Conservation (phyloP, 2,888 invertebrate species). For the Apantesis nais region DNA sequence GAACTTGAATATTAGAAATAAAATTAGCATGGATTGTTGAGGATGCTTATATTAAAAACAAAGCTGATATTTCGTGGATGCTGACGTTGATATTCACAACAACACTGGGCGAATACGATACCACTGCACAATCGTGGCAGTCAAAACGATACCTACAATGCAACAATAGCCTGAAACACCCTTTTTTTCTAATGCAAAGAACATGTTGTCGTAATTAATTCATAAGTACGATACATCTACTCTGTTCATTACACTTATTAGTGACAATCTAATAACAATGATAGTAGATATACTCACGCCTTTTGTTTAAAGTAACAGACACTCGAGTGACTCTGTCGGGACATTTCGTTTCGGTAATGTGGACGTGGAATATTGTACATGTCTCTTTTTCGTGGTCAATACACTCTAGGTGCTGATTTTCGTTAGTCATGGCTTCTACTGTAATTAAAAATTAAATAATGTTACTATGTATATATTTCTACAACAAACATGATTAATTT, state of each 20-base stretch:
- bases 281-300: conserved; percentile 60
- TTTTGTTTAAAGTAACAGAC: conserved; percentile 61
- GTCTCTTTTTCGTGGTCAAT: conserved; percentile 39
- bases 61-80: too few species aligned
- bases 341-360: conserved; percentile 59
- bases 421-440: conserved; percentile 27
- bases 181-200: neutral
- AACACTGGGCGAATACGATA: too few species aligned
- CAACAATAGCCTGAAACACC: too few species aligned
- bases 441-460: conserved; percentile 13
- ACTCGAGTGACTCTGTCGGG: conserved; percentile 53
- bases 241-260: neutral
- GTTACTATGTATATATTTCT: neutral
- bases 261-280: neutral
- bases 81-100: too few species aligned
- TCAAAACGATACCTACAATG: too few species aligned
- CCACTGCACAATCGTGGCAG: too few species aligned
- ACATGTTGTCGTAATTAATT: neutral
- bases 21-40: too few species aligned
- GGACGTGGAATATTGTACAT: conserved; percentile 56
- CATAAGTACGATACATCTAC: too few species aligned
- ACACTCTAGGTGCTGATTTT: conserved; percentile 14
- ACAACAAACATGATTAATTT: too few species aligned
- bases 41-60: too few species aligned
- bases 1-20: too few species aligned